Percentiles rank a stretch among this genome's conserved stretches.
phyloP scores from a whole-genome alignment of 1,140 invertebrate species.

The Lordiphosa collinella region DNA sequence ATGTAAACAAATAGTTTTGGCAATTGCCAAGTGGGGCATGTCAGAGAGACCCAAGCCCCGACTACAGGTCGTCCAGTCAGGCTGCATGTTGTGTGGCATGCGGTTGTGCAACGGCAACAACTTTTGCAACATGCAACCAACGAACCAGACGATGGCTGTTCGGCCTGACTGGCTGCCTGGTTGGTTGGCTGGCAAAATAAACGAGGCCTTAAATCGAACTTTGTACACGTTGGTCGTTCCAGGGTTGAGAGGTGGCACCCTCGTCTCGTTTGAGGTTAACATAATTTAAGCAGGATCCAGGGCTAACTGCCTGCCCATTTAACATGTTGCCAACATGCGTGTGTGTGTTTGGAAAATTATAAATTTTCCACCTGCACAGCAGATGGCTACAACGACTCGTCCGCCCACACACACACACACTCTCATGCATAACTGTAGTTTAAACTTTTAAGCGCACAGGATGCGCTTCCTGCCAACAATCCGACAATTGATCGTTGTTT shows the following conservation, averaged over 20 bases:
- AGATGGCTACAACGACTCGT: background rate
- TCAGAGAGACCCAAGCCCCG: conserved; percentile 17
- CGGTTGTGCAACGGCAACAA: conserved; percentile 71
- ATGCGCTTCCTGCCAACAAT: conserved; percentile 63
- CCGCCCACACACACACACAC: background rate
- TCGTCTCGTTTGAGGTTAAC: conserved; percentile 77
- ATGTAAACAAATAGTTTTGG: conserved; percentile 78
- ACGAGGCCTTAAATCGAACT: conserved; percentile 78
- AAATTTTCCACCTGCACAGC: conserved; percentile 68
- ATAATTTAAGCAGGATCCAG: conserved; percentile 60
- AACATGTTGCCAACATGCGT: conserved; percentile 69
- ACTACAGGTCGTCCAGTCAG: conserved; percentile 19
- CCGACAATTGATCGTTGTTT: conserved; percentile 72
- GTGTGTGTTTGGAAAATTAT: conserved; percentile 70
- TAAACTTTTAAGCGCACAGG: conserved; percentile 62
- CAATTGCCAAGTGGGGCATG: conserved; percentile 78
- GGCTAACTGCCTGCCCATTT: conserved; percentile 58
- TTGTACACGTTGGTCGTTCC: conserved; percentile 44
- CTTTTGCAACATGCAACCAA: conserved; percentile 72
- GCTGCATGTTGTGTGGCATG: conserved; percentile 73
- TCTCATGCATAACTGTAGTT: conserved; percentile 31
- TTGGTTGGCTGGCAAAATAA: conserved; percentile 59
- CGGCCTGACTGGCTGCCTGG: conserved; percentile 21
- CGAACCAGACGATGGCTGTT: conserved; percentile 40
- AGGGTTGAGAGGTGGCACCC: conserved; percentile 16